Conservation (phyloP, 2,888 invertebrate genomes). For the Lithophane socia region DNA sequence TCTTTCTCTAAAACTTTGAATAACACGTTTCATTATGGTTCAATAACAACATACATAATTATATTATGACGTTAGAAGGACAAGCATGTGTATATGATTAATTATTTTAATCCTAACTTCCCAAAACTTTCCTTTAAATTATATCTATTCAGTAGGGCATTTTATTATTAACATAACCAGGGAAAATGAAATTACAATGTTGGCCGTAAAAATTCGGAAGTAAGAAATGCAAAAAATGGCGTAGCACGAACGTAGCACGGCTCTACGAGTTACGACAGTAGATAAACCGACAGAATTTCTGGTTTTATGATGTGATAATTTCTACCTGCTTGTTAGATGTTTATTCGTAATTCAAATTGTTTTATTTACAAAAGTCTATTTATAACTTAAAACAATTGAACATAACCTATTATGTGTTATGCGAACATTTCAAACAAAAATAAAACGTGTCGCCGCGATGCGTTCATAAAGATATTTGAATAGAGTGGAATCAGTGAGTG, state of each 20-base stretch:
- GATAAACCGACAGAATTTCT: not conserved
- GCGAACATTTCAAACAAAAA: constrained; percentile 15
- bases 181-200: not conserved
- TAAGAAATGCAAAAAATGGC: not conserved
- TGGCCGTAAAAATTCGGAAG: not conserved
- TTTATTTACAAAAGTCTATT: constrained; percentile 5
- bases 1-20: not conserved
- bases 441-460: constrained; percentile 1
- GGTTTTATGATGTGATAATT: too few relatives aligned
- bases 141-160: not conserved
- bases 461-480: constrained; percentile 47
- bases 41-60: not conserved
- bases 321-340: not conserved
- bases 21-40: not conserved
- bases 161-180: not conserved
- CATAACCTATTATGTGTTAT: constrained; percentile 9
- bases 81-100: not conserved
- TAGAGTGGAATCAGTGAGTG: constrained; percentile 65
- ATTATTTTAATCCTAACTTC: constrained; percentile 8
- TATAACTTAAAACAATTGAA: constrained; percentile 2
- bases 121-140: not conserved
- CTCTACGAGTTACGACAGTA: not conserved
- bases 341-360: not conserved
- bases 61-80: not conserved
- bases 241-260: not conserved